Evolutionary conservation across 92 coral and sea anemone genomes (phyloP).

Genomic region (Palythoa heliodiscus): DNA sequence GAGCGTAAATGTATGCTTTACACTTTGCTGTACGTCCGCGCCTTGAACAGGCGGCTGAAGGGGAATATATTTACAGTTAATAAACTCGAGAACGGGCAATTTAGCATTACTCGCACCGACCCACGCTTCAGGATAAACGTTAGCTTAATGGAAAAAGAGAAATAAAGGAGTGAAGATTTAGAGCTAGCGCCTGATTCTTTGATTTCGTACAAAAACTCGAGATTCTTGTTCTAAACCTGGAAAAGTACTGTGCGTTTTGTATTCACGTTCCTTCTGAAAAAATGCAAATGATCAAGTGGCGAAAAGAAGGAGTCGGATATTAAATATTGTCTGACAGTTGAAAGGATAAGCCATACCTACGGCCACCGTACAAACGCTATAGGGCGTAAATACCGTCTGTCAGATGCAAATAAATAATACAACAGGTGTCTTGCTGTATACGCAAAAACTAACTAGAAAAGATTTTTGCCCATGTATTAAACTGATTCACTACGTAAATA

Average conservation of each 20-base stretch:
- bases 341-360: no score
- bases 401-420: no score
- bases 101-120: conserved; percentile 31
- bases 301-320: no score
- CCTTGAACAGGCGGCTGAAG: conserved; percentile 23
- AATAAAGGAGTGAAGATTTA: neutral
- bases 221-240: neutral
- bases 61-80: conserved; percentile 25
- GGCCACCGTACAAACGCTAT: no score
- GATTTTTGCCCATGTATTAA: no score
- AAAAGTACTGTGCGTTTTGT: no score
- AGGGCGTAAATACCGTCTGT: no score
- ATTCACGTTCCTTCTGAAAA: neutral
- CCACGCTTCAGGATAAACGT: conserved; percentile 34
- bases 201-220: neutral
- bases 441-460: no score
- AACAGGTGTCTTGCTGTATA: no score
- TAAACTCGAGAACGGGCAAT: conserved; percentile 25
- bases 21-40: conserved; percentile 22
- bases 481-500: no score
- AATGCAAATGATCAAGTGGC: neutral
- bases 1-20: conserved; percentile 40
- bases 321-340: no score
- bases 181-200: neutral
- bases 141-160: conserved; percentile 26